Evolutionary conservation across 1,140 invertebrate species (phyloP), one percentile per base, ranked within the genome.

Genomic region (Bombus haemorrhoidalis): DNA sequence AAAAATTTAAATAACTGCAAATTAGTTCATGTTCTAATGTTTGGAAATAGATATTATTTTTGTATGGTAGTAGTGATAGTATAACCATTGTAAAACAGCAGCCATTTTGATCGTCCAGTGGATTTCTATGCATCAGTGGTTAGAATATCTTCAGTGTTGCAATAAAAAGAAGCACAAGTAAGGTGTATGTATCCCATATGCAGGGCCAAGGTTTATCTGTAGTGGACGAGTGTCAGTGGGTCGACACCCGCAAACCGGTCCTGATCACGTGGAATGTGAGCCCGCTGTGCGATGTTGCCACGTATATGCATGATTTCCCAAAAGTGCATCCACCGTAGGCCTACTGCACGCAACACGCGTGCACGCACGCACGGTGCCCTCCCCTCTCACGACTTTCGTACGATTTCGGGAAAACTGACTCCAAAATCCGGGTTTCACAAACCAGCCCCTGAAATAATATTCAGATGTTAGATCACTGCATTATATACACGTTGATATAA

Each of bases 161-260:
- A 92, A 87, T 82, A 90, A 90, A 91, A 91, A 34, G 89, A 91
- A 6, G 4, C 13, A 77, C 75, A 85, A 87, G 80, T 85, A 89
- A 85, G 88, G 87, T 80, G 84, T 90, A 92, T 76, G 84, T 90
- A 92, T 79, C 75, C 86, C 79, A 82, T 71, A 88, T 81, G 73
- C 84, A 90, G 85, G 85, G 84, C 91, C 77, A 90, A 83, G 89
- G 92, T 89, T 91, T 92, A 92, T 93, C 93, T 92, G 90, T 86
- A 86, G 87, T 90, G 81, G 87, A 18, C 68, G 66, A 86, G 84
- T 91, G 90, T 89, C 87, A 91, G 91, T 89, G 86, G 86, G 90
- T 90, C 86, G 87, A 86, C 90, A 90, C 90, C 84, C 86, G 86
- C 88, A 92, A 94, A 94, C 92, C 92, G 92, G 93, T 93, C 90